Base-by-base conservation (phyloP, 2,797 vertebrate genomes). In the Cottoperca gobio region DNA sequence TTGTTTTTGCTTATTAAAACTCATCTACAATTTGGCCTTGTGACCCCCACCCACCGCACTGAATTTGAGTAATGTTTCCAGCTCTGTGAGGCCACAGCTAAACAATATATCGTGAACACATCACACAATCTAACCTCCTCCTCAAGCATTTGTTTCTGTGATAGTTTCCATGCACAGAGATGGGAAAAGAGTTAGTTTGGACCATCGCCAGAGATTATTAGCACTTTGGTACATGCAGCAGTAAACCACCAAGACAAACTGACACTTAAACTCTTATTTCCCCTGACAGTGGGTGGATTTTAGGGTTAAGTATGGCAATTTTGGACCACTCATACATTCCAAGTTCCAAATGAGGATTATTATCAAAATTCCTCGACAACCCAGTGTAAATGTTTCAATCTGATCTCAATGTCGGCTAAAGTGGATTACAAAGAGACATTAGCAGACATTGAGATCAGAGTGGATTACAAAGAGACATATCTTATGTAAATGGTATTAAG, bases 191-290 rank as follows among this genome's bases (percentile, higher is more conserved):
- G 39, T 1, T 71, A 33, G 39, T 43, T 73, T 72, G 71, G 68
- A 68, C 45, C 57, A 2, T 28, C 5, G 57, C 65, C 79, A 81
- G 70, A 70, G 70, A 76, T 72, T 67, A 78, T 77, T 72, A 79
- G 43, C n/a, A 26, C 65, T 67, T n/a, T 11, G 53, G 31, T 70
- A 45, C 57, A 55, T 40, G 49, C 45, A 10, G 64, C 78, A 71
- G 35, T 61, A 62, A 79, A 66, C 54, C n/a, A 21, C 53, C 1
- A 70, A 76, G 69, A 68, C 42, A 35, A 42, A 61, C 31, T 73
- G 63, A 66, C 68, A 49, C 60, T 53, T 58, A 52, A 61, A 65
- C 26, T 68, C 75, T 53, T 37, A n/a, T 35, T 58, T 54, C 12
- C 42, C 40, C 62, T 9, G 23, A 23, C 48, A 71, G 28, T 45